phyloP scores from a whole-genome alignment of 2,113 vertebrate genomes.

The Oryzias javanicus region DNA sequence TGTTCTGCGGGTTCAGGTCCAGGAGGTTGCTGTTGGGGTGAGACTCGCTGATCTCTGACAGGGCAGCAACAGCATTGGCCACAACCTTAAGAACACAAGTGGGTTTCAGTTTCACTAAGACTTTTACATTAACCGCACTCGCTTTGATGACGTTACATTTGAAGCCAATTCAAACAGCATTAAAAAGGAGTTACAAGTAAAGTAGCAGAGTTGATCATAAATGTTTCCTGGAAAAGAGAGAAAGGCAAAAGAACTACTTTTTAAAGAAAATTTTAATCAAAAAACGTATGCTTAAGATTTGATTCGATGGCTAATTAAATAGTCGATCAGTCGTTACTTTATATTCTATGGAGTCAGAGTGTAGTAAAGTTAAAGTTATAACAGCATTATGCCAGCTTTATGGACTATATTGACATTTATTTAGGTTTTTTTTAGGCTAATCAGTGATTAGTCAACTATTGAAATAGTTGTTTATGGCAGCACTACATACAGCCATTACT shows the following conservation, averaged over 20 bases:
- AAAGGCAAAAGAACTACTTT: too few relatives aligned
- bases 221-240: too few relatives aligned
- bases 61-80: slow-evolving; percentile 94
- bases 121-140: neutral
- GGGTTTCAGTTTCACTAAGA: neutral
- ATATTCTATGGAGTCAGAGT: too few relatives aligned
- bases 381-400: too few relatives aligned
- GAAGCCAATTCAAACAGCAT: neutral
- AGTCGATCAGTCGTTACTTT: too few relatives aligned
- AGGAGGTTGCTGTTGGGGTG: slow-evolving; percentile 99
- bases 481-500: neutral
- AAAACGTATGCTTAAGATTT: neutral
- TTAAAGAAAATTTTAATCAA: too few relatives aligned
- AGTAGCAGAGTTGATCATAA: neutral
- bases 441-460: too few relatives aligned
- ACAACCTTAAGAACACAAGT: slow-evolving; percentile 81
- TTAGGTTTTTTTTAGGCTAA: too few relatives aligned
- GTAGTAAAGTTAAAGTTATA: too few relatives aligned
- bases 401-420: too few relatives aligned
- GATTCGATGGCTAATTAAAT: too few relatives aligned
- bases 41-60: slow-evolving; percentile 98
- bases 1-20: slow-evolving; percentile 98
- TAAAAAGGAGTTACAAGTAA: neutral
- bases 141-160: neutral
- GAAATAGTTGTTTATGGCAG: too few relatives aligned